Evolutionary conservation across 2,113 vertebrate species (phyloP).

Genomic region (Rynchops niger): DNA sequence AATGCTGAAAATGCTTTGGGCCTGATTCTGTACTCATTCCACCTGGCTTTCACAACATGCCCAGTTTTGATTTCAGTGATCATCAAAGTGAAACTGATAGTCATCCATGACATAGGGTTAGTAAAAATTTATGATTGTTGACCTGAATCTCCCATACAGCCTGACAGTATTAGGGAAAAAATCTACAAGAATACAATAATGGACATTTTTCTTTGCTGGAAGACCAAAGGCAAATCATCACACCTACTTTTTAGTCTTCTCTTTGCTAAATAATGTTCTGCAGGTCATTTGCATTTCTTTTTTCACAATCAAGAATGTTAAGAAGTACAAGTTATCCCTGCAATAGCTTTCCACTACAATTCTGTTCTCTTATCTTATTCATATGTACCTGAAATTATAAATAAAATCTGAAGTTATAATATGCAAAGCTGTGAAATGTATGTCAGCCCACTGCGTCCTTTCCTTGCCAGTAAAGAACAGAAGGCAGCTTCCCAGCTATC

Average conservation of each 20-base stretch:
- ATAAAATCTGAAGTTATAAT: not conserved
- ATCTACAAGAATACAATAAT: not conserved
- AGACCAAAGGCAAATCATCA: not conserved
- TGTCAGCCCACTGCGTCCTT: not conserved
- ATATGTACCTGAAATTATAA: not conserved
- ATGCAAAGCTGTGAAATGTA: not conserved
- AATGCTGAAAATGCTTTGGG: not conserved
- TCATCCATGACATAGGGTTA: not conserved
- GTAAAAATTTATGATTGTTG: not conserved
- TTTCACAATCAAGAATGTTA: not conserved
- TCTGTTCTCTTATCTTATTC: not conserved
- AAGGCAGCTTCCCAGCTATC: not conserved
- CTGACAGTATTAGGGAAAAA: not conserved
- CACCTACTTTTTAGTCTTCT: not conserved
- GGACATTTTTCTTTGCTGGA: not conserved
- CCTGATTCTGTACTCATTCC: not conserved
- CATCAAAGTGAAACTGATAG: not conserved
- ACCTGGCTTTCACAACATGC: not conserved
- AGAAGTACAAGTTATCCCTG: not conserved
- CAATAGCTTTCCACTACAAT: not conserved
- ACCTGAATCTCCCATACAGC: not conserved
- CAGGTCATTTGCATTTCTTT: not conserved
- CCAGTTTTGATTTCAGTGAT: not conserved
- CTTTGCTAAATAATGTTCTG: not conserved
- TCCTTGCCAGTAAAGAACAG: not conserved